These are phyloP conservation scores for Hemistola chrysoprasaria DNA, from an alignment of 2,888 invertebrate genomes.

Conservation along the genomic window DNA sequence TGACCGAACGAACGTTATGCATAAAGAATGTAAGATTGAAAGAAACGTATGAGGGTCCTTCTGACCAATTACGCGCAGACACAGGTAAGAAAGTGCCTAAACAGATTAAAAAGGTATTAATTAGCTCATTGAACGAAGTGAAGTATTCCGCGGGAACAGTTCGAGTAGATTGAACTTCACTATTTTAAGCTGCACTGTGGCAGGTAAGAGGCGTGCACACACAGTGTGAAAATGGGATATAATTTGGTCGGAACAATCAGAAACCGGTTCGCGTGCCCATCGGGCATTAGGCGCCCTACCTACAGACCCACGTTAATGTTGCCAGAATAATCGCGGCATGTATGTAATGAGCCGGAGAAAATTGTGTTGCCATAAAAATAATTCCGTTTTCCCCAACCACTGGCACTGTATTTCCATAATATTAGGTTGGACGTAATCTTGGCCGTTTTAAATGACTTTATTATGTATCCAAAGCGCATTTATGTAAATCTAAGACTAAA, in stretches of 20 bases:
- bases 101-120: too few species aligned
- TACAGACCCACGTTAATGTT: conserved; percentile 73
- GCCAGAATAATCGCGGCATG: conserved; percentile 72
- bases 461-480: conserved; percentile 24
- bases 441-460: conserved; percentile 29
- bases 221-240: conserved; percentile 81
- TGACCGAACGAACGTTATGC: too few species aligned
- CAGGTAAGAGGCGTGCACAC: conserved; percentile 51
- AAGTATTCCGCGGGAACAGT: conserved; percentile 20
- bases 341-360: conserved; percentile 80
- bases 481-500: conserved; percentile 22
- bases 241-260: conserved; percentile 79
- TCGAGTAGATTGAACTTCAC: too few species aligned
- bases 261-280: conserved; percentile 77
- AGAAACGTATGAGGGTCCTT: too few species aligned
- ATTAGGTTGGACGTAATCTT: conserved; percentile 27
- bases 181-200: conserved; percentile 36
- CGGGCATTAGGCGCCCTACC: conserved; percentile 77
- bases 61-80: too few species aligned
- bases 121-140: too few species aligned
- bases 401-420: conserved; percentile 32
- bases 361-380: conserved; percentile 82
- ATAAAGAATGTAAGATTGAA: too few species aligned
- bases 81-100: too few species aligned
- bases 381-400: conserved; percentile 63